phyloP scores from a whole-genome alignment of 1,140 invertebrate genomes.

The Ylistrum balloti region DNA sequence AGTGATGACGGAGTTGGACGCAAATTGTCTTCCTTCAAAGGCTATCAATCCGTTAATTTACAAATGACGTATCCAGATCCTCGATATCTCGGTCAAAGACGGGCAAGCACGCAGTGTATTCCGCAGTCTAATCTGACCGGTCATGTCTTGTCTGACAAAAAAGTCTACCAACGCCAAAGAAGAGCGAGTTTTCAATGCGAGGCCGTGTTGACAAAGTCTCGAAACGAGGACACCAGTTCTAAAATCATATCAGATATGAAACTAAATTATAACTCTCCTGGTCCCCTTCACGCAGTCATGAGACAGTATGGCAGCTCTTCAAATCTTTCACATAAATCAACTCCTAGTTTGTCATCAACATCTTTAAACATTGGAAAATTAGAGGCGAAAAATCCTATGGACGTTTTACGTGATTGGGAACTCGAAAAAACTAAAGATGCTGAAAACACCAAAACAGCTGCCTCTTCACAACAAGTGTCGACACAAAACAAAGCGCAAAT shows the following conservation, averaged over 20 bases:
- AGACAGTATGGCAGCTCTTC: slow-evolving; percentile 61
- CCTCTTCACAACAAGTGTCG: background rate
- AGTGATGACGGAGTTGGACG: background rate
- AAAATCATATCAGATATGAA: slow-evolving; percentile 52
- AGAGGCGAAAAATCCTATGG: background rate
- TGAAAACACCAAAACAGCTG: background rate
- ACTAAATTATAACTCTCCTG: slow-evolving; percentile 52
- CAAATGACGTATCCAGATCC: background rate
- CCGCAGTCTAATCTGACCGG: background rate
- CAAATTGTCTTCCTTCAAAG: background rate
- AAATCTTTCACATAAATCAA: slow-evolving; percentile 18
- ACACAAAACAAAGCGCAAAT: too few species aligned
- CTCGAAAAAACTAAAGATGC: background rate
- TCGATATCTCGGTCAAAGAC: background rate
- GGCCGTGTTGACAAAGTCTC: slow-evolving; percentile 55
- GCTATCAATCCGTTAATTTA: background rate
- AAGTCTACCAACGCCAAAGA: background rate
- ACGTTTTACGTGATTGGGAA: background rate
- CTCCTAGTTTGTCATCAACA: background rate
- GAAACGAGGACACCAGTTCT: slow-evolving; percentile 4
- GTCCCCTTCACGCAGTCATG: slow-evolving; percentile 55
- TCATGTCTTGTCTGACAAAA: background rate
- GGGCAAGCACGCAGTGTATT: background rate
- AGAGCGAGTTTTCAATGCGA: slow-evolving; percentile 56
- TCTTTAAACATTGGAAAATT: background rate